Evolutionary conservation across 2,888 invertebrate genomes (phyloP), one percentile per base, ranked within the genome.

Genomic region (Rhodophaea formosa): DNA sequence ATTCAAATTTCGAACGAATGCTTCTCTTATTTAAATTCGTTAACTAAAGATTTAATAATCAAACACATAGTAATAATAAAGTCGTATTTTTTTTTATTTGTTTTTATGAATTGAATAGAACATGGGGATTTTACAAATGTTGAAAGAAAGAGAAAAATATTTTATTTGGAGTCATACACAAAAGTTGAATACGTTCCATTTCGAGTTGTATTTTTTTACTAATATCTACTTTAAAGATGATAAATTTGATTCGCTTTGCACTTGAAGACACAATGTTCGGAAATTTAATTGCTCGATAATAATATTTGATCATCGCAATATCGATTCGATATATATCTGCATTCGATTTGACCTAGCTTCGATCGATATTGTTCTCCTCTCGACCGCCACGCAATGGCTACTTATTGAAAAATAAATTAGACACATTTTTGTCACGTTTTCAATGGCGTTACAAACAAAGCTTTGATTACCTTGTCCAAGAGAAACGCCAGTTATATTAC

Each of bases 1-100:
- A 88, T 87, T 86, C 79, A 84, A 88, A 86, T 83, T 75, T 78
- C 77, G 80, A 82, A 82, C 65, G 67, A 60, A 69, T 67, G 75
- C 77, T 77, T 78, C 80, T 77, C 75, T 77, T 78, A 74, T 79
- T 67, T 77, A 77, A 81, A 82, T 81, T 75, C 74, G 76, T 73
- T 77, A 69, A 70, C 65, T 67, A 63, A 67, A 63, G 63, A 66
- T 16, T 35, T 16, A 39, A 16, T 16, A 35, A 39, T 23, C 23
- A 23, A 23, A 23, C 23, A 23, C 23, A 23, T n/a, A n/a, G n/a
- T n/a, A 23, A 23, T 23, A n/a, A 23, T 23, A 23, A 23, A 23
- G 5, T 23, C 23, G 23, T 23, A n/a, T n/a, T n/a, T 23, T 23
- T 23, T 23, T 23, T 23, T 23, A 23, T 23, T n/a, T n/a, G n/a